Evolutionary conservation across 2,888 invertebrate species (phyloP), one percentile per base, ranked within the genome.

Genomic region (Tetheella fluctuosa): DNA sequence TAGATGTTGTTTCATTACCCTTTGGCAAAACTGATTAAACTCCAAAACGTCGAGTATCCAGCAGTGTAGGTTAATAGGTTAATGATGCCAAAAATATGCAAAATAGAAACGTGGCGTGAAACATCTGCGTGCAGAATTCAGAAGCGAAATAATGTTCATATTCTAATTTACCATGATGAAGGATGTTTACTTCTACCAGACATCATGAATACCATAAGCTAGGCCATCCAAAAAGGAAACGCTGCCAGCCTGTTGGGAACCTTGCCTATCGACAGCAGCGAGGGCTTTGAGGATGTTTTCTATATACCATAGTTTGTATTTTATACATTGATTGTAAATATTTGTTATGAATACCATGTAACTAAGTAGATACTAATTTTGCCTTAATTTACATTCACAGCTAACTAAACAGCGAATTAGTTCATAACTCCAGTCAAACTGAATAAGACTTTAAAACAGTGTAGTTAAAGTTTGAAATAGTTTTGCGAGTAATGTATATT

Each of bases 331-430:
- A n/a, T n/a, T n/a, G n/a, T n/a, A n/a, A n/a, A n/a, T n/a, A n/a
- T n/a, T n/a, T n/a, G n/a, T n/a, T n/a, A 63, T 63, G 57, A 61
- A 64, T 65, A 60, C 61, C 61, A 57, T 63, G 59, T 61, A 60
- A 61, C 60, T 48, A 69, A 52, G 48, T 60, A 64, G 64, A 66
- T 67, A 69, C 57, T 67, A 77, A 71, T 77, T 72, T 78, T 72
- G 67, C 59, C 63, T 65, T 60, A 68, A 64, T 70, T 73, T 69
- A 68, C 64, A 58, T 57, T 59, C 57, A 67, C 55, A 67, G 61
- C 65, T 65, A 69, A 64, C 74, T 62, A 60, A 69, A 76, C 69
- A 70, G 70, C 66, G 60, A 74, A 73, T 66, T 68, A 64, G 59
- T 59, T 64, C 54, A 8, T 58, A 2, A 6, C 30, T 54, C 30